Evolutionary conservation across 2,888 invertebrate genomes (phyloP).

Genomic region (Heliconius aoede): DNA sequence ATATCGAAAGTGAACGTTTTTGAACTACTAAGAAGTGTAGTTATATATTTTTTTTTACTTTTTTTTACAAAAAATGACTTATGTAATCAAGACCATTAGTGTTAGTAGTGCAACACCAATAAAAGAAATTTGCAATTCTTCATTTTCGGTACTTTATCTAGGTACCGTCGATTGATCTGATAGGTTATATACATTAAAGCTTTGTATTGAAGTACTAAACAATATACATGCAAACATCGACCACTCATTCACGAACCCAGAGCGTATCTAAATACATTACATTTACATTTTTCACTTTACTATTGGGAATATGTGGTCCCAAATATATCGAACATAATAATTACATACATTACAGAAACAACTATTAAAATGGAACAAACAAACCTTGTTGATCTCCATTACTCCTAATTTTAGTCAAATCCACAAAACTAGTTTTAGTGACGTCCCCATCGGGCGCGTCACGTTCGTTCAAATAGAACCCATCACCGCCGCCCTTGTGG

Average conservation of each 20-base stretch:
- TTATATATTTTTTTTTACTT: too few species aligned
- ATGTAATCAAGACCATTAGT: too few species aligned
- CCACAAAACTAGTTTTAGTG: slow-evolving; percentile 88
- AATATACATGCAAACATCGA: background rate
- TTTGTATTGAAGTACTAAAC: background rate
- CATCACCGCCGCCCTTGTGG: slow-evolving; percentile 74
- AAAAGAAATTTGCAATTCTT: too few species aligned
- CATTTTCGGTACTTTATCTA: too few species aligned
- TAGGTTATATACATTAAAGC: background rate
- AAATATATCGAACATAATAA: background rate
- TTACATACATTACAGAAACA: background rate
- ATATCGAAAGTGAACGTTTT: too few species aligned
- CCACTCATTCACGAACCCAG: background rate
- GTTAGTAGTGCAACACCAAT: too few species aligned
- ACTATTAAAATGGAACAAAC: background rate
- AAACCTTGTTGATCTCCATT: slow-evolving; percentile 79
- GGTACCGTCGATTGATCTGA: too few species aligned
- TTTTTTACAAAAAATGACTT: too few species aligned
- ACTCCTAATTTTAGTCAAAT: slow-evolving; percentile 84
- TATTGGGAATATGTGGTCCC: slow-evolving; percentile 76
- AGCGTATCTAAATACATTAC: background rate
- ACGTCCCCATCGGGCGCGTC: slow-evolving; percentile 85
- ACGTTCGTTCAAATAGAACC: slow-evolving; percentile 76
- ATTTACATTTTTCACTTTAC: background rate
- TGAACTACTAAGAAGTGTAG: too few species aligned